phyloP scores from a whole-genome alignment of 2,888 invertebrate genomes.

The Cecidostiba fungosa region DNA sequence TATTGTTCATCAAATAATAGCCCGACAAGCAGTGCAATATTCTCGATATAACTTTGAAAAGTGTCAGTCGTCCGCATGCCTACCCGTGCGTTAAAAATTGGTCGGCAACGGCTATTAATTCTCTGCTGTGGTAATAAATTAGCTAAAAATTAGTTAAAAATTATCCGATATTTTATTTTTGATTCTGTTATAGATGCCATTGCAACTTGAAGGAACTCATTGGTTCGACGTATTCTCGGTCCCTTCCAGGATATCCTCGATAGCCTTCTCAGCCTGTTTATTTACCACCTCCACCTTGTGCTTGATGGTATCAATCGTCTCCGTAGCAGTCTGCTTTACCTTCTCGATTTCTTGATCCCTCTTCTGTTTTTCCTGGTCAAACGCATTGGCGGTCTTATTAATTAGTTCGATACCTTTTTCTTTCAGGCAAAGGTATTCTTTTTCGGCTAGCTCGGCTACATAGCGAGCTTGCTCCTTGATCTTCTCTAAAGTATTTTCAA shows the following conservation, averaged over 20 bases:
- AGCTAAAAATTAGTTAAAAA: too few species aligned
- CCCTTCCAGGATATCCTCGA: not conserved
- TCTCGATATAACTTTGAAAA: too few species aligned
- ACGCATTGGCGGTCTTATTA: not conserved
- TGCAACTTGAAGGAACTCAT: too few species aligned
- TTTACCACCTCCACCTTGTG: not conserved
- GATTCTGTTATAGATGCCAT: too few species aligned
- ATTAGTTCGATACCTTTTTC: not conserved
- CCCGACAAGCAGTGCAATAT: too few species aligned
- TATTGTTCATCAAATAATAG: too few species aligned
- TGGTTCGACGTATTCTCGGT: not conserved
- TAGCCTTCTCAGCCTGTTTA: not conserved
- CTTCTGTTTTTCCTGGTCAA: constrained; percentile 1
- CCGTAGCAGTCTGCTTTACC: not conserved
- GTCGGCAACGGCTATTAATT: too few species aligned
- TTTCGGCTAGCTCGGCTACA: not conserved
- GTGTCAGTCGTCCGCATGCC: too few species aligned
- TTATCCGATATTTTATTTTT: too few species aligned
- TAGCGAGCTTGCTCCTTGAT: not conserved
- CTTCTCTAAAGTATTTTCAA: not conserved
- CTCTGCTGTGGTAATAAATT: too few species aligned
- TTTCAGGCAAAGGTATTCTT: not conserved
- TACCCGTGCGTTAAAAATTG: too few species aligned
- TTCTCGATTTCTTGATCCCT: not conserved
- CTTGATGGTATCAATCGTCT: not conserved